Base-by-base conservation (phyloP, 1,140 invertebrate genomes). In the Cataglyphis hispanica region DNA sequence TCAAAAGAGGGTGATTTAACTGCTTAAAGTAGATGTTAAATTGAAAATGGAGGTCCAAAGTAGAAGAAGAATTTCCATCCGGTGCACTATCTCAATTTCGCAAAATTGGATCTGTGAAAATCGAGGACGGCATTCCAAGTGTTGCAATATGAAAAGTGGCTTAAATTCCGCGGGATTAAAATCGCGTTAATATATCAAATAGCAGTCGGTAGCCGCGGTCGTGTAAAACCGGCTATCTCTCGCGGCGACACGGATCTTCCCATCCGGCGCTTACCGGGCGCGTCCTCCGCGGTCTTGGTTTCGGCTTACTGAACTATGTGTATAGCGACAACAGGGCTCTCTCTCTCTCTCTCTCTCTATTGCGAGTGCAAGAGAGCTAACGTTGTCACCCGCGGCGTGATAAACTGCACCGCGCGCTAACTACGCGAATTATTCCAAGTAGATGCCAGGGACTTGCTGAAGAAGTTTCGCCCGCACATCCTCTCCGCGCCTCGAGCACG, bases 341-440 rank as follows among this genome's bases (percentile, higher is more conserved):
- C 31, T 37, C 10, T 43, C 10, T 70, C 64, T 19, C 31, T 69
- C 40, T 69, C 66, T 69, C 37, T 69, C 43, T 4, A n/a, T n/a
- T 6, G 85, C 87, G 40, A 83, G 60, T 66, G 31, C 81, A 67
- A 61, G 77, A 53, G 53, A 81, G 63, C 75, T 69, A 86, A 72
- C 58, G 84, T 84, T 90, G 87, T 89, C 91, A 89, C 89, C 66
- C 75, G 70, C 89, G 88, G 84, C 78, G 91, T 93, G 92, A 92
- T 93, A 92, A 93, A 93, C 87, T 91, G 84, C 16, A 50, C 86
- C 83, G 77, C 37, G 77, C 85, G 88, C 88, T 92, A 92, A 93
- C 92, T 92, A 91, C 89, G 86, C 88, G 89, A 92, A 93, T 93
- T 92, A 93, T 93, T 92, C 91, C 91, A 91, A 92, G 92, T 92